Evolutionary conservation across 1,140 invertebrate species (phyloP).

Genomic region (Yoshiicerus persimilis): DNA sequence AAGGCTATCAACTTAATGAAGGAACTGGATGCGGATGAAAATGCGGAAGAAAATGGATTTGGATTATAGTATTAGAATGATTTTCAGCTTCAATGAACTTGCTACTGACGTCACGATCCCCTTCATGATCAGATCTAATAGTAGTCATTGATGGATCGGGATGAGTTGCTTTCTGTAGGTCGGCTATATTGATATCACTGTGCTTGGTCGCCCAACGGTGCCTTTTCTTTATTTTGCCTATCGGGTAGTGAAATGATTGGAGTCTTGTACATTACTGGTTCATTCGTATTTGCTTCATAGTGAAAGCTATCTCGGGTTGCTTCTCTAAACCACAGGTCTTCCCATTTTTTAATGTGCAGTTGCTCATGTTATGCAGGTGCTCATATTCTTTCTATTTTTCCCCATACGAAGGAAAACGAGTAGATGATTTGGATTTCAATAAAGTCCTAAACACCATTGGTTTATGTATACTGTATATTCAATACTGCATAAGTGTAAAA

Average conservation of each 20-base stretch:
- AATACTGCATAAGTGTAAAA: no score
- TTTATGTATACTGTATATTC: no score
- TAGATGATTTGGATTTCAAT: neutral
- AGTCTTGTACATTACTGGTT: neutral
- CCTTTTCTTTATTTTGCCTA: neutral
- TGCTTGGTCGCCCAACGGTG: neutral
- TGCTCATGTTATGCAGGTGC: neutral
- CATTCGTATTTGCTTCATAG: neutral
- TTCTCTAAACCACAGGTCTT: neutral
- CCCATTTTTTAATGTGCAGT: neutral
- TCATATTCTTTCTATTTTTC: neutral
- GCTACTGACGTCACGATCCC: no score
- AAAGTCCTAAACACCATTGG: neutral
- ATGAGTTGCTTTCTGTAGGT: neutral
- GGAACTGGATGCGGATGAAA: no score
- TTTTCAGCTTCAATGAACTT: neutral
- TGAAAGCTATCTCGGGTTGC: neutral
- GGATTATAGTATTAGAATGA: neutral
- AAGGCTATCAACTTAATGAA: neutral
- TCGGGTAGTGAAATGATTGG: neutral
- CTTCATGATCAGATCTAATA: no score
- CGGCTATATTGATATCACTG: neutral
- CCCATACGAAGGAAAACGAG: neutral
- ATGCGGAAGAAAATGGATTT: neutral
- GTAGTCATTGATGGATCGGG: neutral